Base-by-base conservation (phyloP, 1,140 invertebrate genomes). In the Drosophila neocordata region DNA sequence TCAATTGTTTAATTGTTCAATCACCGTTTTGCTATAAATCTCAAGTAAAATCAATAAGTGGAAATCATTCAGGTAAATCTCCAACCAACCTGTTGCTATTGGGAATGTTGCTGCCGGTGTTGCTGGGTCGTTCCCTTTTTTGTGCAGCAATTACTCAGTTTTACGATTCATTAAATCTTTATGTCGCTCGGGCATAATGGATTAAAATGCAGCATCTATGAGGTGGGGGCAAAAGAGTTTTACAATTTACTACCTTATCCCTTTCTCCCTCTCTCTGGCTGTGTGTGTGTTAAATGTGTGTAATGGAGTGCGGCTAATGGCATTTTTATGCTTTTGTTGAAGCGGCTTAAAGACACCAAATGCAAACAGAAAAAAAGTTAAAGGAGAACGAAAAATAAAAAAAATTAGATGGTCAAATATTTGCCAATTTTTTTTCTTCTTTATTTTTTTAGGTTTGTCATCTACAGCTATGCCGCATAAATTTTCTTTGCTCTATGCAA, bases 101-200 rank as follows among this genome's bases (percentile, higher is more conserved):
- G 57, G 18, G 38, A 35, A 9, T 34, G 18, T 38, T 59, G 44
- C 58, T 68, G 61, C 27, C 27, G 27, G 27, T 31, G 22, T 4
- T 24, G 35, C 12, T 44, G 41, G 4, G 2, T 0, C 27, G 22
- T 4, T 31, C 27, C 35, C 4, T 11, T 74, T 71, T 69, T n/a
- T n/a, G n/a, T 74, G 60, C 62, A 74, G 60, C 81, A 84, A 83
- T 83, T 83, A 83, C 81, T 83, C 80, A 84, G 80, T 65, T 83
- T 83, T 83, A 83, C 81, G 80, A 84, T 85, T 83, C 81, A 83
- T 83, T 83, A 85, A 83, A 80, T 79, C 79, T 79, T 79, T 72
- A 69, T 84, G 80, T 83, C 72, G 79, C 80, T 65, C 66, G 59
- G 60, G 65, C 73, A 69, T 79, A 83, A 84, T 84, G 80, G 81